phyloP scores from a whole-genome alignment of 2,113 vertebrate genomes.

The Megaceryle torquata region DNA sequence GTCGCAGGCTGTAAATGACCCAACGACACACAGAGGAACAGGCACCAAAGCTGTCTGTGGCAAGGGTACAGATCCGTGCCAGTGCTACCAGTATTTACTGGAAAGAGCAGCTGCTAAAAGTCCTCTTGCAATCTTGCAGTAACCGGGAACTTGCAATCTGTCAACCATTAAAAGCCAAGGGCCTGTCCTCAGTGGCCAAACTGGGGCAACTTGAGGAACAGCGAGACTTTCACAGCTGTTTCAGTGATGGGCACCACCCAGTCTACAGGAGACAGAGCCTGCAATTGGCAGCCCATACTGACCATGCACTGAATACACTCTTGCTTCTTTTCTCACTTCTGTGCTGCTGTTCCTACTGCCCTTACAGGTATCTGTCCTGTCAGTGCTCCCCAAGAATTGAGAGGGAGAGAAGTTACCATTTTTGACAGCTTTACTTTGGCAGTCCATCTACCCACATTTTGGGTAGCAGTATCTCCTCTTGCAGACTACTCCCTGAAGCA shows the following conservation, averaged over 20 bases:
- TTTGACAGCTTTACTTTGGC: neutral
- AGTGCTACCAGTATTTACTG: neutral
- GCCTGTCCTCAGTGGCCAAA: neutral
- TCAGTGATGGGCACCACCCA: neutral
- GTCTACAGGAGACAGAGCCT: neutral
- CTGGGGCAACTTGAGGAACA: neutral
- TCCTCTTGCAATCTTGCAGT: neutral
- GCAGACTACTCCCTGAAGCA: neutral
- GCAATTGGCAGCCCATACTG: neutral
- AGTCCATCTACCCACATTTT: neutral
- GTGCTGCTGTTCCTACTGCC: neutral
- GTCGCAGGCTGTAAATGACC: neutral
- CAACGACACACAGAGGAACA: neutral
- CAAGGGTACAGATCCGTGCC: neutral
- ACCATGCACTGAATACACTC: neutral
- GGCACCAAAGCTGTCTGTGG: neutral
- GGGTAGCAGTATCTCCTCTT: neutral
- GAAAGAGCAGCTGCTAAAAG: neutral
- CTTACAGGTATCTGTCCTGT: neutral
- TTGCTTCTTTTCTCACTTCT: neutral
- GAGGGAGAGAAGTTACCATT: neutral
- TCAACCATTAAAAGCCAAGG: neutral
- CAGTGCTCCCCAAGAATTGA: neutral
- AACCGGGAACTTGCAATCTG: neutral
- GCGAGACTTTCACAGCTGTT: neutral